These are phyloP conservation scores for Hapalemur alaotrensis DNA, from an alignment of 2,797 vertebrate genomes.

Conservation along the genomic window DNA sequence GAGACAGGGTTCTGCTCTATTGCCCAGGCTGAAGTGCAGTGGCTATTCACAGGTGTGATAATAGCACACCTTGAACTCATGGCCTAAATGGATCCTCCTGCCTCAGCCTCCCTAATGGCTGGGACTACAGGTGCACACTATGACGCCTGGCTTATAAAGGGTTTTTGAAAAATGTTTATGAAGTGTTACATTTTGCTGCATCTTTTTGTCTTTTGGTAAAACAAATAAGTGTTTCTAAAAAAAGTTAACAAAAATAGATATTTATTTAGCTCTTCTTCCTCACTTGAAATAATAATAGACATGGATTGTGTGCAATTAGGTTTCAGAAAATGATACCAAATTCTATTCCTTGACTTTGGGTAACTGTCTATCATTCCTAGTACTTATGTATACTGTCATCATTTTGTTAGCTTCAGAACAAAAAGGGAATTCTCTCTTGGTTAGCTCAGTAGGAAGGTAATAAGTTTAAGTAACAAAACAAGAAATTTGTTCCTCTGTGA, in stretches of 20 bases:
- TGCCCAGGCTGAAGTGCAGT: neutral
- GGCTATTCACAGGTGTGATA: neutral
- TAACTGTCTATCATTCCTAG: neutral
- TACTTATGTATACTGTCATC: neutral
- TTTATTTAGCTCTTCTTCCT: constrained; percentile 31
- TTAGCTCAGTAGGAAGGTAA: constrained; percentile 40
- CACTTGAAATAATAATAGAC: neutral
- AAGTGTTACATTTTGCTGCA: neutral
- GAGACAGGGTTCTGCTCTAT: neutral
- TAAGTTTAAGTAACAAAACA: constrained; percentile 56
- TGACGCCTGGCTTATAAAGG: neutral
- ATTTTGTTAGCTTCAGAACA: constrained; percentile 47
- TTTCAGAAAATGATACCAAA: constrained; percentile 41
- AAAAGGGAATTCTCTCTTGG: constrained; percentile 28
- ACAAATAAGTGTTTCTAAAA: neutral
- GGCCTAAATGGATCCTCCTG: neutral
- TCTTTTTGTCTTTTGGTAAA: constrained; percentile 16
- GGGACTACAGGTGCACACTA: neutral
- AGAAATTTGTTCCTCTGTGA: constrained; percentile 54
- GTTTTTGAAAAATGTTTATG: constrained; percentile 49
- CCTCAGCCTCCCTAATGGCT: neutral
- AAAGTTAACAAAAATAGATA: neutral
- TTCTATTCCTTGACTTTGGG: constrained; percentile 7
- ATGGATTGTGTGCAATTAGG: neutral
- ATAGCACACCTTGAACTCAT: neutral